Evolutionary conservation across 2,113 vertebrate genomes (phyloP).

Genomic region (Parotia lawesii): DNA sequence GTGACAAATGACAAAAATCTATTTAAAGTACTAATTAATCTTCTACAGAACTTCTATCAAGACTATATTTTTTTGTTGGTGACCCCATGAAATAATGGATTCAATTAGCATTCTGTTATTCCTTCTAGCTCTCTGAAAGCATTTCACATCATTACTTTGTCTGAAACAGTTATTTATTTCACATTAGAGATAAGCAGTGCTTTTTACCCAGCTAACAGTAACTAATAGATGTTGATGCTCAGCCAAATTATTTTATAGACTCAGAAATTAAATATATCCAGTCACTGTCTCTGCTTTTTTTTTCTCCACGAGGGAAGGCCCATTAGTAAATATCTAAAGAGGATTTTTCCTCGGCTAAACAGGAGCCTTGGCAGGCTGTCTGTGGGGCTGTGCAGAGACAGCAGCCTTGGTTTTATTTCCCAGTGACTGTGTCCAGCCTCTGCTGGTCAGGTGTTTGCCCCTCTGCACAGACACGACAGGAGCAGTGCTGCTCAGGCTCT

Average conservation of each 20-base stretch:
- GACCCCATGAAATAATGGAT: not conserved
- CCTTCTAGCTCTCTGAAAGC: not conserved
- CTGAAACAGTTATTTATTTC: not conserved
- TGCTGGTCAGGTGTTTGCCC: not conserved
- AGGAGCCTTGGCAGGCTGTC: not conserved
- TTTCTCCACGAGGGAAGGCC: accelerated
- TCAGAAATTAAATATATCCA: not conserved
- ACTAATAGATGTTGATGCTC: not conserved
- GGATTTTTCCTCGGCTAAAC: not conserved
- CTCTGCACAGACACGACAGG: not conserved
- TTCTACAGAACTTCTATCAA: not conserved
- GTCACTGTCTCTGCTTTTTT: not conserved
- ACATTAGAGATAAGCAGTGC: not conserved
- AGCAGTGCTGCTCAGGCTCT: not conserved
- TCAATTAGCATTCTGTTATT: not conserved
- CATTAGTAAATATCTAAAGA: not conserved
- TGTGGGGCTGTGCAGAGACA: not conserved
- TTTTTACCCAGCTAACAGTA: not conserved
- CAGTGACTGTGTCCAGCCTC: not conserved
- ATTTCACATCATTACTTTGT: not conserved
- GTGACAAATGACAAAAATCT: not conserved
- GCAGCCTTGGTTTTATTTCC: not conserved
- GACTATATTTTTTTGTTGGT: not conserved
- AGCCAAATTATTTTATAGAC: not conserved
- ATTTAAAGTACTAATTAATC: conserved; percentile 4